Evolutionary conservation across 2,113 vertebrate genomes (phyloP).

Genomic region (Himantopus leucocephalus): DNA sequence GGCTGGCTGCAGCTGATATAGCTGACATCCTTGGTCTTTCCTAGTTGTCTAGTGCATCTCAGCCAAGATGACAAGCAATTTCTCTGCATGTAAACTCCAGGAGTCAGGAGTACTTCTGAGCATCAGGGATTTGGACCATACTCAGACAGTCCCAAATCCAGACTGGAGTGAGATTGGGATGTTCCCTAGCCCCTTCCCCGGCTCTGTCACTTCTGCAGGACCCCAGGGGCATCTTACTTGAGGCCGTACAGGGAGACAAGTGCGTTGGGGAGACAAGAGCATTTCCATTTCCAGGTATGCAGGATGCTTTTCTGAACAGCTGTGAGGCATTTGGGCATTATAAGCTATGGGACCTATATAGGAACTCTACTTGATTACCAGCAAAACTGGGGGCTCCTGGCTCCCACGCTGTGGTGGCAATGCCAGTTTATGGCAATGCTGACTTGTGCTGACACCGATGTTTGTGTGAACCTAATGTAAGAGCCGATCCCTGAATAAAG

Average conservation of each 20-base stretch:
- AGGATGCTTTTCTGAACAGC: neutral
- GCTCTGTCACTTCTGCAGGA: neutral
- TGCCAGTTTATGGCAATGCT: neutral
- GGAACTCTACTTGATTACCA: neutral
- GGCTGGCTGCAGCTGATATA: neutral
- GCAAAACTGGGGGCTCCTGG: neutral
- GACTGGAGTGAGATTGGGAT: neutral
- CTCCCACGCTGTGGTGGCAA: neutral
- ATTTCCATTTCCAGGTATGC: neutral
- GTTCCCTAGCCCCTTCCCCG: neutral
- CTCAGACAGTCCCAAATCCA: neutral
- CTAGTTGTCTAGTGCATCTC: neutral
- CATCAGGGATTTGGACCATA: neutral
- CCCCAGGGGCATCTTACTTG: neutral
- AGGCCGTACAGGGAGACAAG: neutral
- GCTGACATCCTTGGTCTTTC: neutral
- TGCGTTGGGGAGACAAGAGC: neutral
- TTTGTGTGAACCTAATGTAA: neutral
- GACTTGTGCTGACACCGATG: neutral
- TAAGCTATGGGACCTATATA: neutral
- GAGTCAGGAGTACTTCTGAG: neutral
- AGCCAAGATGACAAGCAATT: neutral
- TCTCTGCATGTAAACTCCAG: neutral
- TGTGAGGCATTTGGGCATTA: neutral
- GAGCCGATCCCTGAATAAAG: neutral